These are phyloP conservation scores for Neotragus pygmaeus DNA, from an alignment of 2,113 vertebrate genomes.

Conservation along the genomic window DNA sequence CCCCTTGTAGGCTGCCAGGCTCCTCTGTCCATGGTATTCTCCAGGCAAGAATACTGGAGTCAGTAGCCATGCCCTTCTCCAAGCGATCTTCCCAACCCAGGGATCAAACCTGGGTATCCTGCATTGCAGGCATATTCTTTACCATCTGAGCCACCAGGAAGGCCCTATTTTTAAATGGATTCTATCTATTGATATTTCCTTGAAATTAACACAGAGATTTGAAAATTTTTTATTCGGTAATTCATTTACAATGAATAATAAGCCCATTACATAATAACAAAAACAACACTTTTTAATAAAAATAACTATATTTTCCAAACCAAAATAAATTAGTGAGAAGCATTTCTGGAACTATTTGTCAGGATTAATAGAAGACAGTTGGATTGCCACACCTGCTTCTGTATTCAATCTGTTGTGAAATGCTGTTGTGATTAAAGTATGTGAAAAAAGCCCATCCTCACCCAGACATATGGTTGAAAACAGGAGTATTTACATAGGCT, in stretches of 20 bases:
- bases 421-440: background rate
- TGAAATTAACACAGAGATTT: constrained; percentile 3
- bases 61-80: background rate
- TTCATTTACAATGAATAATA: background rate
- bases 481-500: background rate
- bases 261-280: background rate
- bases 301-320: constrained; percentile 1
- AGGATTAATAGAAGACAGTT: background rate
- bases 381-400: background rate
- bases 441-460: background rate
- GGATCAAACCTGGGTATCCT: background rate
- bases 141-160: background rate
- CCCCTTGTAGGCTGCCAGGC: background rate
- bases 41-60: background rate
- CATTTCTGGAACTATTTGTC: constrained; percentile 26
- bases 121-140: background rate
- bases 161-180: background rate
- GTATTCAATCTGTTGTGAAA: background rate
- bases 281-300: background rate
- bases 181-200: background rate
- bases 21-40: background rate
- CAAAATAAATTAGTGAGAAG: constrained; percentile 28
- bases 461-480: background rate
- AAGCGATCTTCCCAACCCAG: background rate
- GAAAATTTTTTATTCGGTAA: background rate